Evolutionary conservation across 2,888 invertebrate genomes (phyloP).

Genomic region (Hypomecis atomaria): DNA sequence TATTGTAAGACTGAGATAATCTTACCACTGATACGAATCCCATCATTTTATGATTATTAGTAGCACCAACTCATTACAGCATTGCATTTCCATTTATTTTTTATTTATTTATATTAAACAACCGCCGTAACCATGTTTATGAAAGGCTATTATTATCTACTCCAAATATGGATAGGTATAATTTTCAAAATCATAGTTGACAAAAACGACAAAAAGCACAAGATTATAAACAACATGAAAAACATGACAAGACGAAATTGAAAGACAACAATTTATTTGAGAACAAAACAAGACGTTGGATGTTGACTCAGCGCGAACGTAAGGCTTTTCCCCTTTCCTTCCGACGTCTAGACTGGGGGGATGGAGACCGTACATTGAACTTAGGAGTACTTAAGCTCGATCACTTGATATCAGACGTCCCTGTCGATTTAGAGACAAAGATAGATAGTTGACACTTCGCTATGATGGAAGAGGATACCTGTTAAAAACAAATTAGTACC

Average conservation of each 20-base stretch:
- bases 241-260: constrained; percentile 9
- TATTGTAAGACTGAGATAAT: too few relatives aligned
- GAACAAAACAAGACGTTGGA: constrained; percentile 53
- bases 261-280: constrained; percentile 54
- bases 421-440: neutral
- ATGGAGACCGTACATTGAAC: constrained; percentile 35
- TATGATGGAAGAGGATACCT: too few relatives aligned
- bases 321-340: constrained; percentile 37
- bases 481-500: too few relatives aligned
- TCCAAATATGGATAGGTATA: too few relatives aligned
- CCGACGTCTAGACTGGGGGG: constrained; percentile 61
- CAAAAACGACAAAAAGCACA: too few relatives aligned
- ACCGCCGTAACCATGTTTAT: too few relatives aligned
- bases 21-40: too few relatives aligned
- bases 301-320: constrained; percentile 54
- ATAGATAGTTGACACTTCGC: too few relatives aligned
- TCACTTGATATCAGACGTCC: neutral
- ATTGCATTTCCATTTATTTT: too few relatives aligned
- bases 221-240: neutral
- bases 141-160: too few relatives aligned
- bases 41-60: neutral
- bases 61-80: neutral
- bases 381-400: constrained; percentile 9
- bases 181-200: too few relatives aligned
- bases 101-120: too few relatives aligned